Base-by-base conservation (phyloP, 1,140 invertebrate genomes). In the Neomicropteryx cornuta region DNA sequence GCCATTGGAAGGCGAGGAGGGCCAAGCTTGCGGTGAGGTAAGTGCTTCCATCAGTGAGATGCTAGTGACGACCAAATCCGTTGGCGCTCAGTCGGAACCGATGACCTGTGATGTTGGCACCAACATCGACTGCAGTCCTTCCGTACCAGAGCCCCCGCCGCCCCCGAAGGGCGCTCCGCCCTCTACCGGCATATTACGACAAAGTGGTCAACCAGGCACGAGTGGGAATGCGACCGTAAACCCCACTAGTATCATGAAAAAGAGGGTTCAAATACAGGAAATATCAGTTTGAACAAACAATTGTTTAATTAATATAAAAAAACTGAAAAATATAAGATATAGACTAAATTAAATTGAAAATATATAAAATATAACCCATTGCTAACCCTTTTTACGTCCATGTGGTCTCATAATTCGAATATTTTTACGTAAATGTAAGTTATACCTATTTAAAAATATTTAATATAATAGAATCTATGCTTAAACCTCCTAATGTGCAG, bases 201-300 rank as follows among this genome's bases (percentile, higher is more conserved):
- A 78, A 43, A 68, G 73, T 1, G 71, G 71, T 29, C 52, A 54
- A 10, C n/a, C n/a, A n/a, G n/a, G n/a, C n/a, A n/a, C n/a, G n/a
- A n/a, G n/a, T n/a, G n/a, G n/a, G n/a, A n/a, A n/a, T n/a, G 51
- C 58, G 13, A 58, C 56, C 6, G 55, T 57, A 2, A 74, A 72
- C 2, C 73, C 75, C 0, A 19, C 39, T 10, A 79, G 77, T 24
- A 76, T 79, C 33, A 76, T 81, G 62, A 87, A 87, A 60, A 87
- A 87, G 62, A 74, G 84, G 48, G 84, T 87, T 43, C 84, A 87
- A 63, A 87, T 87, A 60, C 83, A 87, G 60, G 83, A 87, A 58
- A 87, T 87, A 67, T 87, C 83, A 29, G 84, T 87, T n/a, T n/a
- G n/a, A n/a, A n/a, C n/a, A n/a, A n/a, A n/a, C n/a, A n/a, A n/a